Base-by-base conservation (phyloP, 1,140 invertebrate genomes). In the Aphelenchoides fujianensis region DNA sequence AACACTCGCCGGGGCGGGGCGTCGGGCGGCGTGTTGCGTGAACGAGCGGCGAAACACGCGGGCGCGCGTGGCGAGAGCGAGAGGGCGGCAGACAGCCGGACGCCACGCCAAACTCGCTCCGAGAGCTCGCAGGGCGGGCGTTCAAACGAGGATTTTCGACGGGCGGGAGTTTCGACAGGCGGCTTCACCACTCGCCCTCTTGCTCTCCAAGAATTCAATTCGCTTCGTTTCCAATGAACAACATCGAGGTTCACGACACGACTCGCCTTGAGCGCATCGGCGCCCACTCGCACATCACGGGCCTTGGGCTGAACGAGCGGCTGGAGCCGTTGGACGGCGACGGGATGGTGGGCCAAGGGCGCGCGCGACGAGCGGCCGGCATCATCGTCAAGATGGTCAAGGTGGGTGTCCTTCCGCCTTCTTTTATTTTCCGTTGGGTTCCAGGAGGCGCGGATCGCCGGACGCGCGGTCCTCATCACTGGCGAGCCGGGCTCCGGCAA, bases 261-360 rank as follows among this genome's bases (percentile, higher is more conserved):
- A 69, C 59, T 41, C 79, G 76, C 28, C 41, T 83, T 27, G 82
- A 83, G 69, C 69, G 82, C 3, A 74, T 82, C 34, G 87, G 96
- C 16, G 95, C 95, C 32, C 96, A 99, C 88, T 98, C 96, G 1
- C 97, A 99, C 82, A 98, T 99, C 69, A 89, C 94, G 78, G 97
- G 97, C 3, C 87, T 99, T 9, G 97, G 97, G 37, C 86, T 99
- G 32, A 91, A 96, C 87, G 94, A 98, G 87, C 90, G 91, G 28
- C 87, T 98, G 69, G 93, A 97, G 84, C 91, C 96, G 0, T 88
- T 94, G 80, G 88, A 91, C 88, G 95, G 92, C 0, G 94, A 98
- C 88, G 97, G 97, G 63, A 97, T 99, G 94, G 97, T 99, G 72
- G 97, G 97, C 0, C 97, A 99, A 85, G 87, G 91, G 61, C 89